phyloP scores from a whole-genome alignment of 2,888 invertebrate genomes.

The Conops quadrifasciatus region DNA sequence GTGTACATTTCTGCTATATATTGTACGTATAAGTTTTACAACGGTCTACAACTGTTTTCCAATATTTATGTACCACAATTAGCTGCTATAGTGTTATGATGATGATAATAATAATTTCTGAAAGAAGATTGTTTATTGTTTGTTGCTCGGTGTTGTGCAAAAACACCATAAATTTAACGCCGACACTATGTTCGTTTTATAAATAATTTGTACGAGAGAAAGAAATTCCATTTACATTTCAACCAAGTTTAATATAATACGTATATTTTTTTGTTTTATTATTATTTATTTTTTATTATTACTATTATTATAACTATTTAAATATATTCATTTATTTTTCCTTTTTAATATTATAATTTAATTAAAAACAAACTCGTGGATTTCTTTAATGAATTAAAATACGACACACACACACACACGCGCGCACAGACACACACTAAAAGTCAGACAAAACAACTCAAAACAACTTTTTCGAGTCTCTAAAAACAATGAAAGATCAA shows the following conservation, averaged over 20 bases:
- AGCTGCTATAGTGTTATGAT: too few relatives aligned
- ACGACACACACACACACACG: not conserved
- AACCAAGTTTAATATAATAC: constrained; percentile 34
- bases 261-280: constrained; percentile 28
- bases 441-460: constrained; percentile 20
- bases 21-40: not conserved
- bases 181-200: too few relatives aligned
- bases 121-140: constrained; percentile 24
- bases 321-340: constrained; percentile 22
- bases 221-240: constrained; percentile 35
- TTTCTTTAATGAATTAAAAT: not conserved
- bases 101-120: not conserved
- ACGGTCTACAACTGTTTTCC: constrained; percentile 16
- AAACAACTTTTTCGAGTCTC: constrained; percentile 15
- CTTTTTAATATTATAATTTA: constrained; percentile 22
- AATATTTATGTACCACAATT: constrained; percentile 4
- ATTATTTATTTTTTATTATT: not conserved
- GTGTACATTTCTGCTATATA: not conserved
- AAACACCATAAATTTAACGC: too few relatives aligned
- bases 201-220: constrained; percentile 34
- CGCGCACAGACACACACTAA: constrained; percentile 20
- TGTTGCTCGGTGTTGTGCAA: too few relatives aligned
- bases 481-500: constrained; percentile 28
- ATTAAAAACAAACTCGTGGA: not conserved
- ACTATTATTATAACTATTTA: constrained; percentile 33